These are phyloP conservation scores for Rhadina sibilatrix DNA, from an alignment of 2,113 vertebrate genomes.

Conservation along the genomic window DNA sequence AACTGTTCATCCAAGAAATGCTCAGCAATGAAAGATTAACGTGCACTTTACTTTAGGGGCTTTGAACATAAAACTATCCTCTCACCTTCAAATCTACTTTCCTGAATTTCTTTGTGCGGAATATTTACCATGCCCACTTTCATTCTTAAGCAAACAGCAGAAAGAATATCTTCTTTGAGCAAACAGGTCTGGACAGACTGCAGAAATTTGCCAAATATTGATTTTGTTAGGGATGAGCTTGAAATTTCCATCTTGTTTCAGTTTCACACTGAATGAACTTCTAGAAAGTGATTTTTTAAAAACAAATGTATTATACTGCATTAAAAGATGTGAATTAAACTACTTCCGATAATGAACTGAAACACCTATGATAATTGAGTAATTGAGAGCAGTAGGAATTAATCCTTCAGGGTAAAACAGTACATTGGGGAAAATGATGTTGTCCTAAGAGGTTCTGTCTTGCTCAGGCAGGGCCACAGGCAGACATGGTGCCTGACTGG, in stretches of 20 bases:
- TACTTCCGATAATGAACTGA: neutral
- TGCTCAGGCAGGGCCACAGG: neutral
- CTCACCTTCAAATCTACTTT: neutral
- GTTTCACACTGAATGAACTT: neutral
- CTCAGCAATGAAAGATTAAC: neutral
- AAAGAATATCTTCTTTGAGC: neutral
- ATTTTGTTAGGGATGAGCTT: neutral
- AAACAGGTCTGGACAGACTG: neutral
- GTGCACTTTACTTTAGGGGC: neutral
- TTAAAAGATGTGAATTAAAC: neutral
- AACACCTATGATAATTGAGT: neutral
- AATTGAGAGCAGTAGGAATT: neutral
- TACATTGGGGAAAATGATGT: neutral
- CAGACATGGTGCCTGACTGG: neutral
- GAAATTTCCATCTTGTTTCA: neutral
- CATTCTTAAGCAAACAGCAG: neutral
- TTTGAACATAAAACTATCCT: neutral
- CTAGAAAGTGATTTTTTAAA: neutral
- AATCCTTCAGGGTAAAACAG: neutral
- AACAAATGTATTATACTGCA: neutral
- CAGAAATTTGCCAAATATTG: neutral
- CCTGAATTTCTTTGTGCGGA: neutral
- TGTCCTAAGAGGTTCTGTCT: neutral
- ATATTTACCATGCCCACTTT: neutral
- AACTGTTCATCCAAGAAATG: neutral